Evolutionary conservation across 1,140 invertebrate genomes (phyloP).

Genomic region (Heliconius hermathena): DNA sequence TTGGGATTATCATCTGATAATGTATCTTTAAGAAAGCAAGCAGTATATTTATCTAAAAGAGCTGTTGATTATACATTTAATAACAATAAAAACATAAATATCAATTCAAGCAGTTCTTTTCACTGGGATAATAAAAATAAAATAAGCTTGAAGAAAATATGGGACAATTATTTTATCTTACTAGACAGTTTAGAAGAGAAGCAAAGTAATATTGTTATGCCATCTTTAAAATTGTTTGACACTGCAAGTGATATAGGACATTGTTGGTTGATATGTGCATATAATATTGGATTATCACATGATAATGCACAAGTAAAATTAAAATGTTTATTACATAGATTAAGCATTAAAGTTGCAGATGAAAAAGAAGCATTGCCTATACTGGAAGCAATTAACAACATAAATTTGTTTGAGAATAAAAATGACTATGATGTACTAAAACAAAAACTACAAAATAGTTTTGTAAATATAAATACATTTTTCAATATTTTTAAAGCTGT

Average conservation of each 20-base stretch:
- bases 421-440: conserved; percentile 49
- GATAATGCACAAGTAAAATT: conserved; percentile 63
- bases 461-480: conserved; percentile 47
- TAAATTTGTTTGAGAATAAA: conserved; percentile 58
- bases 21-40: conserved; percentile 51
- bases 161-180: conserved; percentile 69
- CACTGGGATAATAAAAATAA: conserved; percentile 52
- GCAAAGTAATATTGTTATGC: conserved; percentile 72
- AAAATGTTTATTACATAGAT: conserved; percentile 60
- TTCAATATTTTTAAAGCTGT: conserved; percentile 52
- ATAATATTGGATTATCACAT: conserved; percentile 66
- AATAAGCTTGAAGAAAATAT: conserved; percentile 47
- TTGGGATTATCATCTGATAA: conserved; percentile 54
- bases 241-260: conserved; percentile 47
- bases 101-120: conserved; percentile 44
- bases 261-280: conserved; percentile 66
- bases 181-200: conserved; percentile 73
- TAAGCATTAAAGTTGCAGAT: conserved; percentile 48
- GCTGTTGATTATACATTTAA: conserved; percentile 57
- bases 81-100: conserved; percentile 51
- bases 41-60: conserved; percentile 67
- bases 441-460: conserved; percentile 38
- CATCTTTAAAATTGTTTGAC: conserved; percentile 65
- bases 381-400: conserved; percentile 65
- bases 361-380: conserved; percentile 51